phyloP scores from a whole-genome alignment of 2,888 invertebrate species.

The Pterobdella sp. region DNA sequence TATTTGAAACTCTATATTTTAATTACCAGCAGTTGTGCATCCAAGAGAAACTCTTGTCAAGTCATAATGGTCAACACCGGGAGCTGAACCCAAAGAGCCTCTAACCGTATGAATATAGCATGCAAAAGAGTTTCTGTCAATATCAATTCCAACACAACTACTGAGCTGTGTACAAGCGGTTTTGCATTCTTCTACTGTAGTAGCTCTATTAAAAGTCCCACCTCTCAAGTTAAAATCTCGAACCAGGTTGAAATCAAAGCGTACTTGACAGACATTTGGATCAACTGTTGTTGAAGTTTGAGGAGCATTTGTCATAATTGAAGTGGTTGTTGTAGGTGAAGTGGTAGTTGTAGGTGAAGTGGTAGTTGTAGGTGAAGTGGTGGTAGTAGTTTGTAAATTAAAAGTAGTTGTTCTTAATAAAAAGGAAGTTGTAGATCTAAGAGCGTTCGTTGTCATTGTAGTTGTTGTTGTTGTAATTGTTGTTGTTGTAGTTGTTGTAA shows the following conservation, averaged over 20 bases:
- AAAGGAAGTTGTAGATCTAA: not conserved
- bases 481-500: conserved; percentile 13
- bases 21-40: conserved; percentile 8
- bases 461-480: conserved; percentile 14
- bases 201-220: conserved; percentile 29
- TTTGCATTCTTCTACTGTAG: conserved; percentile 15
- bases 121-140: conserved; percentile 25
- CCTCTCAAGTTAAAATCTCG: conserved; percentile 20
- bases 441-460: too few relatives aligned
- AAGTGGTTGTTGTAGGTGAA: conserved; percentile 8
- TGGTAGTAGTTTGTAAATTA: not conserved
- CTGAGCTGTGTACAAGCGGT: conserved; percentile 16
- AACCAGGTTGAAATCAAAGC: not conserved
- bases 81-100: conserved; percentile 14
- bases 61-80: conserved; percentile 27
- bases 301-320: not conserved
- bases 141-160: conserved; percentile 28
- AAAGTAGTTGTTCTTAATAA: not conserved
- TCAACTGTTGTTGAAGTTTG: not conserved
- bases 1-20: too few relatives aligned
- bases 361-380: not conserved
- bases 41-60: conserved; percentile 24
- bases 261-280: not conserved
- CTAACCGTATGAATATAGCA: conserved; percentile 24
- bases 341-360: not conserved